Conservation (phyloP, 2,888 invertebrate genomes). For the Drosophila mimica region DNA sequence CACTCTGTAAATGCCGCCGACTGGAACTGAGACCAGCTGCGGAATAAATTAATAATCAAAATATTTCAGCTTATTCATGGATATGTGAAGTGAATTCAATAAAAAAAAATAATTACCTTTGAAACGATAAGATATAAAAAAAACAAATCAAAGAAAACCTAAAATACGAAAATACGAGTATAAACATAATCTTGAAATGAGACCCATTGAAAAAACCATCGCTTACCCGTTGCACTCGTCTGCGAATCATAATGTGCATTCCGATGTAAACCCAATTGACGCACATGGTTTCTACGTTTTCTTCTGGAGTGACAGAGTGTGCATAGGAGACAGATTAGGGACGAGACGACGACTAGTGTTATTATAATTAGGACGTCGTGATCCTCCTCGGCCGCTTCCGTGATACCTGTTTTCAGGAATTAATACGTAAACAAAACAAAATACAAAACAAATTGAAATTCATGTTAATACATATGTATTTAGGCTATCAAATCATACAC, state of each 20-base stretch:
- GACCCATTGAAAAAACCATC: background rate
- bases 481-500: conserved; percentile 29
- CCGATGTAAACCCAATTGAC: conserved; percentile 85
- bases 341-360: conserved; percentile 85
- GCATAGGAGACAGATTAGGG: conserved; percentile 86
- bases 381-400: conserved; percentile 85
- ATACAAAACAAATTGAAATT: conserved; percentile 16
- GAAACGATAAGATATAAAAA: conserved; percentile 36
- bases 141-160: conserved; percentile 70
- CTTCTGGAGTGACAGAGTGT: conserved; percentile 86
- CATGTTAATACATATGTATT: conserved; percentile 32
- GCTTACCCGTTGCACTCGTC: conserved; percentile 85
- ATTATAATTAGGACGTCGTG: conserved; percentile 86
- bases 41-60: background rate
- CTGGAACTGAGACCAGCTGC: conserved; percentile 84
- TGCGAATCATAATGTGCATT: conserved; percentile 85
- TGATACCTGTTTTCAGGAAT: conserved; percentile 80
- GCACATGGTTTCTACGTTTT: conserved; percentile 85
- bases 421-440: conserved; percentile 35
- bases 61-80: background rate
- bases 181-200: conserved; percentile 26
- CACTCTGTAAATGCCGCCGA: conserved; percentile 85
- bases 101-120: conserved; percentile 41
- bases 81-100: background rate
- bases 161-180: conserved; percentile 13